phyloP scores from a whole-genome alignment of 2,797 vertebrate species.

The Peromyscus melanophrys region DNA sequence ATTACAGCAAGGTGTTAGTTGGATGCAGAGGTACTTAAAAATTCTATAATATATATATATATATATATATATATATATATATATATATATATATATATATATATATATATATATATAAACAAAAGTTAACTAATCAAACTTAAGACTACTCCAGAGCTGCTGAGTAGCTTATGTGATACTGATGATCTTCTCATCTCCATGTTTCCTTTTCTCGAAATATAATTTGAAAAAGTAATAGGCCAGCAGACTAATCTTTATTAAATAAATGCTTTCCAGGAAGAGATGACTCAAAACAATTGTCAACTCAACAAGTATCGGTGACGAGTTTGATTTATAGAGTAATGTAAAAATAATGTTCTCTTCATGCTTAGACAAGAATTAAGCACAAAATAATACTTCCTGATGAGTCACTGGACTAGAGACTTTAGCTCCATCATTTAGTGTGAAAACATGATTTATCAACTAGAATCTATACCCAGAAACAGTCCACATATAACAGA shows the following conservation, averaged over 20 bases:
- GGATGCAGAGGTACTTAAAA: conserved; percentile 9
- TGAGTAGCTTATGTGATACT: not conserved
- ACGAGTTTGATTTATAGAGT: not conserved
- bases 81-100: not conserved
- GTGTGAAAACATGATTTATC: conserved; percentile 24
- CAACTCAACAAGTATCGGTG: conserved; percentile 32
- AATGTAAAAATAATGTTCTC: conserved; percentile 44
- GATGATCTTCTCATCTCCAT: not conserved
- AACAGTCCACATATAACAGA: not conserved
- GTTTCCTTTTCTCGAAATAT: not conserved
- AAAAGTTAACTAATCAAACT: not conserved
- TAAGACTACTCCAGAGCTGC: not conserved
- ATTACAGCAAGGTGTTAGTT: conserved; percentile 47
- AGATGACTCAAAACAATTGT: conserved; percentile 54
- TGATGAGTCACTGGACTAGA: conserved; percentile 50
- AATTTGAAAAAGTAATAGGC: not conserved
- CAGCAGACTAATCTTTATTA: conserved; percentile 35
- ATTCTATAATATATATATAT: not conserved
- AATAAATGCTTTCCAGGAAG: conserved; percentile 68
- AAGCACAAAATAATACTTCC: conserved; percentile 62
- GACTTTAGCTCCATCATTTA: conserved; percentile 11
- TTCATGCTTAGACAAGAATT: conserved; percentile 52
- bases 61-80: not conserved
- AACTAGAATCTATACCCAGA: not conserved
- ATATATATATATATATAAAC: not conserved